Percentiles rank a stretch among this genome's conserved stretches.
phyloP scores from a whole-genome alignment of 2,797 vertebrate genomes.

The Halcyon smyrnensis region DNA sequence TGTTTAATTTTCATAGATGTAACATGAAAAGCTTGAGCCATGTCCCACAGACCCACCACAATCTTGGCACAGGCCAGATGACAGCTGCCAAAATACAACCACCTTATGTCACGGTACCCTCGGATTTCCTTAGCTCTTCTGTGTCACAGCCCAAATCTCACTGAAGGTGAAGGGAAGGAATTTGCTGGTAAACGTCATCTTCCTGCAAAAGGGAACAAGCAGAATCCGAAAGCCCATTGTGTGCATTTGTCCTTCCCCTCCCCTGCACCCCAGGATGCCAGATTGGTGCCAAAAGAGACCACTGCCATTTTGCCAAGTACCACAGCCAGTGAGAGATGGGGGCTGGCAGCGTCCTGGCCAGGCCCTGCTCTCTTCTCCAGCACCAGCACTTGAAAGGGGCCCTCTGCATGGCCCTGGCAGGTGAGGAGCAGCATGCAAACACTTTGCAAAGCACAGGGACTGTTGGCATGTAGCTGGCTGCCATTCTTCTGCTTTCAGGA shows the following conservation, averaged over 20 bases:
- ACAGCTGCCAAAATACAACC: neutral
- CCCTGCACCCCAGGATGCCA: too few species aligned
- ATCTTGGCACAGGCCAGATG: neutral
- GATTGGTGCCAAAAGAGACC: neutral
- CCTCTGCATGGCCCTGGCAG: neutral
- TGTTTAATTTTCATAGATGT: neutral
- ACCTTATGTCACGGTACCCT: neutral
- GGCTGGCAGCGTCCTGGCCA: neutral
- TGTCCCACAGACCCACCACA: neutral
- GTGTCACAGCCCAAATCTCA: neutral
- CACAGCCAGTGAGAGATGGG: accelerated
- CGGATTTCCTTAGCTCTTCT: neutral
- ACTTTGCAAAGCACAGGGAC: accelerated
- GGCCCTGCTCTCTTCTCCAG: neutral
- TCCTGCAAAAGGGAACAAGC: neutral
- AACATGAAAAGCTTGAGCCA: neutral
- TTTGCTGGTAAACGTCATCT: neutral
- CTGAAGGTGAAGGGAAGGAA: neutral
- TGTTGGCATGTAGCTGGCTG: accelerated
- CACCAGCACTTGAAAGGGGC: accelerated
- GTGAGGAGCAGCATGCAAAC: accelerated
- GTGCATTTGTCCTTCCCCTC: neutral
- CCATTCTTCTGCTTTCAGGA: neutral
- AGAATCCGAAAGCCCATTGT: neutral
- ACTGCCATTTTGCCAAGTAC: neutral